A percentile compares a stretch with the other conserved stretches of the same genome.
phyloP scores from a whole-genome alignment of 2,113 vertebrate genomes.

The Seriola dumerili region DNA sequence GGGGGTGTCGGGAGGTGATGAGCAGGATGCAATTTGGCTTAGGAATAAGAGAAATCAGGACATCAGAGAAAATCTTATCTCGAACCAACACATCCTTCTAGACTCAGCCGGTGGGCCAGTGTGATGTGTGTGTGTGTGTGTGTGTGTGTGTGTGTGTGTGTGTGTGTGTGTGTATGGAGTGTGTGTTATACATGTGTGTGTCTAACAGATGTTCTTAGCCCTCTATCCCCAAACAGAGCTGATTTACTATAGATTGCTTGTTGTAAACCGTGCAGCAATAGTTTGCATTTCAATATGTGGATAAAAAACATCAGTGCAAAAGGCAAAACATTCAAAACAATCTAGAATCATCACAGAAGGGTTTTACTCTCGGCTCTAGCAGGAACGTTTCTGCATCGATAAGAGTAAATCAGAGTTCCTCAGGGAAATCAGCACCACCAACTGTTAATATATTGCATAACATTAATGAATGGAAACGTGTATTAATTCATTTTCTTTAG shows the following conservation, averaged over 20 bases:
- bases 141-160: slow-evolving; percentile 26
- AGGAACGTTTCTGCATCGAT: too few relatives aligned
- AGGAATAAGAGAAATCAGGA: slow-evolving; percentile 63
- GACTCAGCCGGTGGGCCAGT: slow-evolving; percentile 53
- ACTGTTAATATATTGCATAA: too few relatives aligned
- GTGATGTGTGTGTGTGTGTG: slow-evolving; percentile 21
- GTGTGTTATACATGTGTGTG: slow-evolving; percentile 2
- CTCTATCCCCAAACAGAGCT: slow-evolving; percentile 7
- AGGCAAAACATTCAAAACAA: too few relatives aligned
- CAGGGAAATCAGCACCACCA: too few relatives aligned
- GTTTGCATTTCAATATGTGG: too few relatives aligned
- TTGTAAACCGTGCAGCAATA: neutral
- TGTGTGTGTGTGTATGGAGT: slow-evolving; percentile 17
- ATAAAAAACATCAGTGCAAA: too few relatives aligned
- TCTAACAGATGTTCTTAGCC: slow-evolving; percentile 20
- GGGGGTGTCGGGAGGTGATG: neutral
- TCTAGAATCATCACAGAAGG: too few relatives aligned
- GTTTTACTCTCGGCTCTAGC: too few relatives aligned
- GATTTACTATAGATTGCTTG: slow-evolving; percentile 17
- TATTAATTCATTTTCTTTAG: too few relatives aligned
- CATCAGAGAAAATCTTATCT: slow-evolving; percentile 79
- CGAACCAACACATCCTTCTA: slow-evolving; percentile 66
- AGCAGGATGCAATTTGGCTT: slow-evolving; percentile 49
- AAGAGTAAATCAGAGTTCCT: too few relatives aligned
- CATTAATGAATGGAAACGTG: too few relatives aligned